A percentile compares a stretch with the other conserved stretches of the same genome.
Conservation (phyloP, 2,888 invertebrate genomes). For the Ceraclea dissimilis region DNA sequence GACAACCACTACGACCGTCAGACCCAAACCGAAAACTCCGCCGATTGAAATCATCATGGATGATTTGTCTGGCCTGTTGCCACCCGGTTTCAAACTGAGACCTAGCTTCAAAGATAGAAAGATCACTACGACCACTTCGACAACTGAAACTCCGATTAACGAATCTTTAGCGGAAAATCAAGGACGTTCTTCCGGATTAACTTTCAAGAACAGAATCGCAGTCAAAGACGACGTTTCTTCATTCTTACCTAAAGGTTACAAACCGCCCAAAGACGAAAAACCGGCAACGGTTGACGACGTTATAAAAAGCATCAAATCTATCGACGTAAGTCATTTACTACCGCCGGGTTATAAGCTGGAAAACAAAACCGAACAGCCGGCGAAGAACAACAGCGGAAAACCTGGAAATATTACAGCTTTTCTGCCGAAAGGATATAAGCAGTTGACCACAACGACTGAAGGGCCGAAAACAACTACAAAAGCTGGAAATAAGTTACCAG, state of each 20-base stretch:
- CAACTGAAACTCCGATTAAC: constrained; percentile 34
- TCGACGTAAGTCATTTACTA: constrained; percentile 53
- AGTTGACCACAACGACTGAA: constrained; percentile 31
- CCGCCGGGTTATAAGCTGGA: constrained; percentile 58
- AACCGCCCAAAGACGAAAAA: constrained; percentile 34
- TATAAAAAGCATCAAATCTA: constrained; percentile 44
- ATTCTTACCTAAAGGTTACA: constrained; percentile 57
- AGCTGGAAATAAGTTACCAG: constrained; percentile 31
- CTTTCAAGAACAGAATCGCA: constrained; percentile 51
- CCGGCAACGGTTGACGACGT: constrained; percentile 34
- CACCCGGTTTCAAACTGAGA: constrained; percentile 55
- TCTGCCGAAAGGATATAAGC: constrained; percentile 39
- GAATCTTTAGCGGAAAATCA: constrained; percentile 33
- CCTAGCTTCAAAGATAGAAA: constrained; percentile 47
- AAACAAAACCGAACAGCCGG: constrained; percentile 10
- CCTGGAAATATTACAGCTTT: constrained; percentile 33
- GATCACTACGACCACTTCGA: constrained; percentile 42
- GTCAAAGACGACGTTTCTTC: constrained; percentile 47
- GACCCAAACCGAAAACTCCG: constrained; percentile 35
- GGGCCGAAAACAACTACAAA: constrained; percentile 28
- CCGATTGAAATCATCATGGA: constrained; percentile 48
- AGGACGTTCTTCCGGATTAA: constrained; percentile 46
- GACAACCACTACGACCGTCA: constrained; percentile 31
- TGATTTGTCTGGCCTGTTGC: constrained; percentile 53
- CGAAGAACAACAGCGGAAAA: constrained; percentile 24